A percentile compares a stretch with the other conserved stretches of the same genome.
Conservation (phyloP, 2,797 vertebrate species). For the Ammospiza maritima region DNA sequence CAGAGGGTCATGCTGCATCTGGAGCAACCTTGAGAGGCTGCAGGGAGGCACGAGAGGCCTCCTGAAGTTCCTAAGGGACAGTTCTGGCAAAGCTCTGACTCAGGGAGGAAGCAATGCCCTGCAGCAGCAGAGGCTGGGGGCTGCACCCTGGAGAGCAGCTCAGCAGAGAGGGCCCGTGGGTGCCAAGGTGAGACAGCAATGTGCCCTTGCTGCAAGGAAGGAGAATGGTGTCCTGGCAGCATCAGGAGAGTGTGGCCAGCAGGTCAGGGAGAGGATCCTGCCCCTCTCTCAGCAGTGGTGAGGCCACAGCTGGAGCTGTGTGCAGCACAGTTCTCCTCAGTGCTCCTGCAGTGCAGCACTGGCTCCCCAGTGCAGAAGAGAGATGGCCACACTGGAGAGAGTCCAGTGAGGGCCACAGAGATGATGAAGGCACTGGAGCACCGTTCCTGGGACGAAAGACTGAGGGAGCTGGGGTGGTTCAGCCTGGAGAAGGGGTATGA, state of each 20-base stretch:
- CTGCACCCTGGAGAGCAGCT: neutral
- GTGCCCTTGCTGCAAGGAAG: neutral
- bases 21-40: neutral
- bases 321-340: neutral
- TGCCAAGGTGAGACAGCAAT: rapidly evolving
- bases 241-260: neutral
- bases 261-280: neutral
- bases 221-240: neutral
- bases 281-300: neutral
- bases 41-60: neutral
- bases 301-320: neutral
- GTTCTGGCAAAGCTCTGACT: neutral
- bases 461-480: neutral
- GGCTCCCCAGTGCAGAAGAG: neutral
- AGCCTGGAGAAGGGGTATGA: neutral
- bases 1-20: neutral
- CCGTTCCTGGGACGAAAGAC: neutral
- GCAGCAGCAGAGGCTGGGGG: neutral
- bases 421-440: neutral
- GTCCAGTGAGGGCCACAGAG: neutral
- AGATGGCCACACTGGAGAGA: neutral
- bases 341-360: neutral
- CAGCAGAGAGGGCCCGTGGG: neutral
- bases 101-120: neutral
- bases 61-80: too few relatives aligned